Evolutionary conservation across 2,888 invertebrate genomes (phyloP).

Genomic region (Choreutis nemorana): DNA sequence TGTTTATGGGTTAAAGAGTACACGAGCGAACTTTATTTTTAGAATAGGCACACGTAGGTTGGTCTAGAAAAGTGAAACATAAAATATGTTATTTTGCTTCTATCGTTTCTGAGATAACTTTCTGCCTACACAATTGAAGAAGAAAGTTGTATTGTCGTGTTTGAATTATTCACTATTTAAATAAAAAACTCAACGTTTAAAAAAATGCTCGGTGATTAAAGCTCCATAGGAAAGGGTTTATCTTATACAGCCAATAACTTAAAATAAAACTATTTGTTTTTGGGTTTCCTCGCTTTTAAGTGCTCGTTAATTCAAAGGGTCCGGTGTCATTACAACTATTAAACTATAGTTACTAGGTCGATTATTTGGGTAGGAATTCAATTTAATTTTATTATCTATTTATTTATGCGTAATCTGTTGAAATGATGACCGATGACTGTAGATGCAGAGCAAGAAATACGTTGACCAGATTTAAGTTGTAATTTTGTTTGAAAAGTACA

Average conservation of each 20-base stretch:
- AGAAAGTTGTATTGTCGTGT: too few relatives aligned
- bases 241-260: conserved; percentile 9
- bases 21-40: too few relatives aligned
- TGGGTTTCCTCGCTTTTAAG: conserved; percentile 22
- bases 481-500: conserved; percentile 3
- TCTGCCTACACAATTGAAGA: too few relatives aligned
- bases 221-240: too few relatives aligned
- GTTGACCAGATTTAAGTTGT: conserved; percentile 18
- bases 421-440: conserved; percentile 45
- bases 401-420: conserved; percentile 54
- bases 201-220: too few relatives aligned
- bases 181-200: too few relatives aligned
- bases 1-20: too few relatives aligned
- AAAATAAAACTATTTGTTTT: conserved; percentile 13
- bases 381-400: conserved; percentile 65
- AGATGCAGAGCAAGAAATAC: conserved; percentile 19
- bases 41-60: too few relatives aligned
- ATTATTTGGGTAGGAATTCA: conserved; percentile 50
- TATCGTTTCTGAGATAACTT: too few relatives aligned
- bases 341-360: conserved; percentile 27
- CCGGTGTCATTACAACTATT: conserved; percentile 51
- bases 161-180: too few relatives aligned
- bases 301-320: conserved; percentile 36
- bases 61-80: too few relatives aligned
- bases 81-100: too few relatives aligned